Conservation (phyloP, 2,797 vertebrate genomes). For the Arctocebus calabarensis region DNA sequence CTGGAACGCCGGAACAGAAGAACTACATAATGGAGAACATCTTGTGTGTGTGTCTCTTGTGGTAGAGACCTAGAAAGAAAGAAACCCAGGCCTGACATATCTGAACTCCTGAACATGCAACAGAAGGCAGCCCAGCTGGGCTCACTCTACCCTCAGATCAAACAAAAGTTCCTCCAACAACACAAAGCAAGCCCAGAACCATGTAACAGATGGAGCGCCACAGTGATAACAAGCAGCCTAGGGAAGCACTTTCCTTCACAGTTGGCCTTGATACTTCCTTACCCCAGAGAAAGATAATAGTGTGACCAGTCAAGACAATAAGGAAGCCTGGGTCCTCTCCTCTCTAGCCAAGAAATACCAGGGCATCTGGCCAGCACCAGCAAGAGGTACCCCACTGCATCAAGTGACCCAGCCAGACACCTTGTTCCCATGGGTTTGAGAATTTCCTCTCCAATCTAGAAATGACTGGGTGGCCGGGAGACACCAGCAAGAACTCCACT, state of each 20-base stretch:
- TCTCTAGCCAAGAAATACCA: neutral
- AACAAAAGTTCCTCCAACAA: neutral
- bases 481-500: neutral
- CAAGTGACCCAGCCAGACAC: neutral
- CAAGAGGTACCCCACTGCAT: neutral
- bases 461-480: neutral
- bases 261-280: neutral
- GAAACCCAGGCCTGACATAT: neutral
- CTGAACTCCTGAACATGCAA: neutral
- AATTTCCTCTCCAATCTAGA: neutral
- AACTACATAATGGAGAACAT: neutral
- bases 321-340: neutral
- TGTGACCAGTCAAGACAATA: neutral
- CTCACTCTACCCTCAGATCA: neutral
- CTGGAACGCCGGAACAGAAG: neutral
- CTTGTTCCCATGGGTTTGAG: neutral
- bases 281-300: neutral
- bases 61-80: neutral
- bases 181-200: neutral
- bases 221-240: neutral
- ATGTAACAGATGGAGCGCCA: neutral
- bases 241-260: neutral
- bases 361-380: neutral
- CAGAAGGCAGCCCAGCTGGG: neutral
- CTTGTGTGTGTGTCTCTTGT: neutral